These are phyloP conservation scores for Pempheris klunzingeri DNA, from an alignment of 2,797 vertebrate species.

Conservation along the genomic window DNA sequence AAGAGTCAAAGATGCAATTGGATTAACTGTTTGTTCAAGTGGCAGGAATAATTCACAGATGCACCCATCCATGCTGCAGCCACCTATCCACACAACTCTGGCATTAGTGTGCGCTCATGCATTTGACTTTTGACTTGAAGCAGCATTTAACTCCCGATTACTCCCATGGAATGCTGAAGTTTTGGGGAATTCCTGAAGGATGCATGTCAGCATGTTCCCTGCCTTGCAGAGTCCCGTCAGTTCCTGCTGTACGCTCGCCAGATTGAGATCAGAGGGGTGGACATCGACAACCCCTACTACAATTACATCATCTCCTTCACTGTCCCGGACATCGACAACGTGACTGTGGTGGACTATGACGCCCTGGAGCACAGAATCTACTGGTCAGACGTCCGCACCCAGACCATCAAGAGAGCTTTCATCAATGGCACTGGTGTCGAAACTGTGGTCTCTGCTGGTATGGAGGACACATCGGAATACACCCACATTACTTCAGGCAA, in stretches of 20 bases:
- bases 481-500: background rate
- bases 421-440: slow-evolving; percentile 98
- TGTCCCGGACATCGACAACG: slow-evolving; percentile 96
- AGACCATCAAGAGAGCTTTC: slow-evolving; percentile 97
- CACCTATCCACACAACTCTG: slow-evolving; percentile 13
- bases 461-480: slow-evolving; percentile 23
- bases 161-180: background rate
- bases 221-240: slow-evolving; percentile 90
- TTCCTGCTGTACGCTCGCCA: slow-evolving; percentile 97
- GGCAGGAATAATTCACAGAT: slow-evolving; percentile 47
- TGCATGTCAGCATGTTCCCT: slow-evolving; percentile 26
- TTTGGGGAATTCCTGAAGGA: slow-evolving; percentile 18
- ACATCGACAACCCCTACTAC: slow-evolving; percentile 97
- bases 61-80: slow-evolving; percentile 40
- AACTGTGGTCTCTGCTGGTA: slow-evolving; percentile 95
- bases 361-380: slow-evolving; percentile 95
- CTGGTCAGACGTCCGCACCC: slow-evolving; percentile 98
- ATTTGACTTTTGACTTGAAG: slow-evolving; percentile 38
- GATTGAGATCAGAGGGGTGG: slow-evolving; percentile 97
- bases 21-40: slow-evolving; percentile 69
- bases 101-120: slow-evolving; percentile 39
- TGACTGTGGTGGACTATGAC: slow-evolving; percentile 96
- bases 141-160: slow-evolving; percentile 49
- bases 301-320: slow-evolving; percentile 99
- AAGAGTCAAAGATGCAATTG: slow-evolving; percentile 62